phyloP scores from a whole-genome alignment of 2,888 invertebrate genomes.

The Drosophila anomelani region DNA sequence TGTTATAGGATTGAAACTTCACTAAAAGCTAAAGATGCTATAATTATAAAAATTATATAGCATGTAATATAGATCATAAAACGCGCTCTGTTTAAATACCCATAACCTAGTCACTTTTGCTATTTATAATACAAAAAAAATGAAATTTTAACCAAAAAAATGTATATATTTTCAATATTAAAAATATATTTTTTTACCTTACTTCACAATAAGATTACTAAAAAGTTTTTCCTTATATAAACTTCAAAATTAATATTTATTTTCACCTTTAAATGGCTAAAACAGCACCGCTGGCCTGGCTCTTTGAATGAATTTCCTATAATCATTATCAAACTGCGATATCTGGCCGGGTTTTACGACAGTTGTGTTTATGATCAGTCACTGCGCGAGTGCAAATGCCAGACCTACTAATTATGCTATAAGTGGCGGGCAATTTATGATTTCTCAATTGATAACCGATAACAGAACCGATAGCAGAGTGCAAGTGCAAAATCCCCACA shows the following conservation, averaged over 20 bases:
- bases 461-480: conserved; percentile 4
- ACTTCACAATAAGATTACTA: no score
- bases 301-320: not conserved
- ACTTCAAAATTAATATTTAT: no score
- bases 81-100: no score
- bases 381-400: conserved; percentile 19
- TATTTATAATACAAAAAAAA: no score
- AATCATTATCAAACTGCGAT: conserved; percentile 4
- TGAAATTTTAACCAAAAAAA: no score
- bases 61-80: no score
- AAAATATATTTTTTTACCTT: no score
- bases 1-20: not conserved
- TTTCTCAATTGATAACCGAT: conserved; percentile 27
- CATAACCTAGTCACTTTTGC: no score
- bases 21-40: not conserved
- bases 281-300: not conserved
- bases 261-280: not conserved
- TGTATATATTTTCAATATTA: no score
- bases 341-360: conserved; percentile 28
- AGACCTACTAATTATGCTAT: conserved; percentile 24
- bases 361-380: conserved; percentile 3
- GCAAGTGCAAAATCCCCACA: not conserved
- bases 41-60: not conserved
- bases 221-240: no score
- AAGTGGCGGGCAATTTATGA: conserved; percentile 27